Percentiles rank a stretch among this genome's conserved stretches.
Conservation (phyloP, 2,797 vertebrate genomes). For the Aphelocoma californica region DNA sequence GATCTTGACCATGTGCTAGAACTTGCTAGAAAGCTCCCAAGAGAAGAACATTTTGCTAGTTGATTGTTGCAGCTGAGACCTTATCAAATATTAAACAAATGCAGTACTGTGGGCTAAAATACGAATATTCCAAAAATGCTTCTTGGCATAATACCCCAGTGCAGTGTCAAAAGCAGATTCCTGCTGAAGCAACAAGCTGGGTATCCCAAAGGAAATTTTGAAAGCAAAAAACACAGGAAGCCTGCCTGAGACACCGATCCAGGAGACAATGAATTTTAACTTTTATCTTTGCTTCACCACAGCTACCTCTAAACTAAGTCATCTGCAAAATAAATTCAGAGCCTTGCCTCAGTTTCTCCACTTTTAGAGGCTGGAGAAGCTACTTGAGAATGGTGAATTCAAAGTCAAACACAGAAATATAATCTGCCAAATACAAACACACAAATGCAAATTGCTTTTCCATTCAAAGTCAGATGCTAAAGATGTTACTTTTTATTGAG, state of each 20-base stretch:
- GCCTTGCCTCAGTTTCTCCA: neutral
- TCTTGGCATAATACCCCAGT: neutral
- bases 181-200: neutral
- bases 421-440: neutral
- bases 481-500: neutral
- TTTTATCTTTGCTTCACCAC: neutral
- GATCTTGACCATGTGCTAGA: neutral
- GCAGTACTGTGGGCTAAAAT: neutral
- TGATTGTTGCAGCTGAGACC: neutral
- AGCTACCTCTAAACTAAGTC: neutral
- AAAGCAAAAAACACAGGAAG: neutral
- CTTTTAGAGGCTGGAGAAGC: neutral
- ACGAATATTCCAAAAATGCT: neutral
- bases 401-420: neutral
- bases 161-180: neutral
- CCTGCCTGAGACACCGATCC: fast-evolving
- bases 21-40: neutral
- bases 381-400: neutral
- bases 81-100: neutral
- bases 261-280: neutral
- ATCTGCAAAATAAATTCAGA: neutral
- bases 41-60: neutral
- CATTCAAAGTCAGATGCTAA: neutral
- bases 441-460: neutral
- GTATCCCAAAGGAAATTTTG: neutral